phyloP scores from a whole-genome alignment of 2,113 vertebrate genomes.

The Muntiacus reevesi region DNA sequence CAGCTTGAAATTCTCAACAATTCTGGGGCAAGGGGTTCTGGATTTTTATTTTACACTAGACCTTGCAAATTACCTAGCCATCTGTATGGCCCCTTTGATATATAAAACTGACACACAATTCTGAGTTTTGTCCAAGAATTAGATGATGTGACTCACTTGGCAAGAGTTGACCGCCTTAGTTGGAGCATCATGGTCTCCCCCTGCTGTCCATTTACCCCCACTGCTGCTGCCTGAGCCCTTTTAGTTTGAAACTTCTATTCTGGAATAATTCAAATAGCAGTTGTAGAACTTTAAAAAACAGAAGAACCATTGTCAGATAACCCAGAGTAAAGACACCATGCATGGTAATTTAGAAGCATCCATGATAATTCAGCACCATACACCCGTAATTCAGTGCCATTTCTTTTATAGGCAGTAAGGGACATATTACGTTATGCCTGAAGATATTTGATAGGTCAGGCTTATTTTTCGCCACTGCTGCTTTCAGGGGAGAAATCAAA shows the following conservation, averaged over 20 bases:
- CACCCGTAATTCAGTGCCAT: neutral
- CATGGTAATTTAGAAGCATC: neutral
- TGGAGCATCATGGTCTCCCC: neutral
- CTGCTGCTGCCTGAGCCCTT: neutral
- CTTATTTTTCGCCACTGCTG: constrained; percentile 50
- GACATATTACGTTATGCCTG: constrained; percentile 35
- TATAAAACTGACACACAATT: neutral
- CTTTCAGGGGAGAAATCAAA: constrained; percentile 61
- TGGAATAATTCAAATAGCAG: constrained; percentile 26
- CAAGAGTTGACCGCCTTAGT: neutral
- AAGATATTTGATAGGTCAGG: constrained; percentile 25
- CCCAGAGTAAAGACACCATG: neutral
- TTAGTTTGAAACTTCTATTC: constrained; percentile 7
- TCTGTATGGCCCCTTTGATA: neutral
- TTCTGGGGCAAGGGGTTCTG: neutral
- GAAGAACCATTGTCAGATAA: neutral
- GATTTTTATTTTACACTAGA: neutral
- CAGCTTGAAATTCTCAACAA: neutral
- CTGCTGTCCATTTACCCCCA: neutral
- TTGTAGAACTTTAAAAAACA: neutral
- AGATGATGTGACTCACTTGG: neutral
- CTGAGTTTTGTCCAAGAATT: neutral
- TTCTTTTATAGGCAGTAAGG: constrained; percentile 27
- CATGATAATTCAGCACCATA: neutral
- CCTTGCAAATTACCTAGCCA: neutral